phyloP scores from a whole-genome alignment of 2,113 vertebrate genomes.

The Cathartes aura region DNA sequence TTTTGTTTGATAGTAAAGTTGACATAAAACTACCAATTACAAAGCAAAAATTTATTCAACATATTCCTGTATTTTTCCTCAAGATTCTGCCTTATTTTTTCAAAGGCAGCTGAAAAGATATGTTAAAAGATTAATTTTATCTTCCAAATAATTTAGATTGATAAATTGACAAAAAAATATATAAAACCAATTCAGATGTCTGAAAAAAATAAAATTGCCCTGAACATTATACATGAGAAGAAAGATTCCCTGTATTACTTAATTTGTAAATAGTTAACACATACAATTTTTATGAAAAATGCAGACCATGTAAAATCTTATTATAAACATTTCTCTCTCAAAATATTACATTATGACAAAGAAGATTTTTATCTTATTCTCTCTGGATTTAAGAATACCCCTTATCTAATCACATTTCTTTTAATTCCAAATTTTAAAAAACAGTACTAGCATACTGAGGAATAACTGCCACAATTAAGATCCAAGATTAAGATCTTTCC shows the following conservation, averaged over 20 bases:
- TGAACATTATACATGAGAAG: neutral
- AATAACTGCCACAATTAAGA: neutral
- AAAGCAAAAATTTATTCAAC: neutral
- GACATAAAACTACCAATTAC: neutral
- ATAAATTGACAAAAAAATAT: neutral
- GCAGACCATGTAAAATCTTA: neutral
- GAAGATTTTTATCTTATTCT: neutral
- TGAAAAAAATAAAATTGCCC: neutral
- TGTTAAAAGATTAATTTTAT: neutral
- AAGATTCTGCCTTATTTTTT: constrained; percentile 16
- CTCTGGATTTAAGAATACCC: neutral
- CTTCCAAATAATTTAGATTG: neutral
- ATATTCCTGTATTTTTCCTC: neutral
- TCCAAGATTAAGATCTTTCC: neutral
- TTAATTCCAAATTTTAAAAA: neutral
- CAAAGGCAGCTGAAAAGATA: neutral
- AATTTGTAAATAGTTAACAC: neutral
- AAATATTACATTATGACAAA: neutral
- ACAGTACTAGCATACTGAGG: neutral
- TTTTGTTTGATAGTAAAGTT: neutral
- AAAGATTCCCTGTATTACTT: neutral
- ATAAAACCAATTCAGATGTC: neutral
- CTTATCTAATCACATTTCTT: neutral
- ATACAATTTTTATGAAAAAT: neutral
- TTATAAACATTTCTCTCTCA: neutral